phyloP scores from a whole-genome alignment of 2,797 vertebrate genomes.

The Paguma larvata region DNA sequence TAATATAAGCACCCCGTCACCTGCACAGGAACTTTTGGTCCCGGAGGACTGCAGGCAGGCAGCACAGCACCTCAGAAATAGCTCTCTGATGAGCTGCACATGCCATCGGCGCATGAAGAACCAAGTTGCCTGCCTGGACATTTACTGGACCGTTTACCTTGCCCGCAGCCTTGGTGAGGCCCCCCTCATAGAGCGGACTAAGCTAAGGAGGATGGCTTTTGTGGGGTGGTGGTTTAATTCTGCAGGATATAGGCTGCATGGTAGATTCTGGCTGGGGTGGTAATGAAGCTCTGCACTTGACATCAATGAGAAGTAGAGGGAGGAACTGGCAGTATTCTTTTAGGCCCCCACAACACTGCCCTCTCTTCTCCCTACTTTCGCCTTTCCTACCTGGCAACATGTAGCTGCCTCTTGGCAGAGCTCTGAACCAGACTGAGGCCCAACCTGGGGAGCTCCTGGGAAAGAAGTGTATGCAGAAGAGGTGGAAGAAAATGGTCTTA shows the following conservation, averaged over 20 bases:
- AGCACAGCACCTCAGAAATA: slow-evolving; percentile 90
- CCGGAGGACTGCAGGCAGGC: slow-evolving; percentile 91
- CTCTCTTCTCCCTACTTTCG: background rate
- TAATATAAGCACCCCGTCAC: slow-evolving; percentile 82
- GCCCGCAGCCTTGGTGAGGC: slow-evolving; percentile 91
- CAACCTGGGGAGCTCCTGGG: background rate
- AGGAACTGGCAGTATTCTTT: background rate
- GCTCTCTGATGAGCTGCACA: slow-evolving; percentile 92
- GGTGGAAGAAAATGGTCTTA: background rate
- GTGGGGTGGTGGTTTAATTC: background rate
- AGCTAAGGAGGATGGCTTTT: background rate
- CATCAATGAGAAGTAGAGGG: background rate
- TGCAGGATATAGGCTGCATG: background rate
- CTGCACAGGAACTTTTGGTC: slow-evolving; percentile 82
- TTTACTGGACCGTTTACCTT: slow-evolving; percentile 94
- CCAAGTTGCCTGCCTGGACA: slow-evolving; percentile 93
- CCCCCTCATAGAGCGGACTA: background rate
- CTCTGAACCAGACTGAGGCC: background rate
- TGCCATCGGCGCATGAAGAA: slow-evolving; percentile 93
- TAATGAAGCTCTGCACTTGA: slow-evolving; percentile 7
- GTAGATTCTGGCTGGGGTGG: background rate
- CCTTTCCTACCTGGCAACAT: background rate
- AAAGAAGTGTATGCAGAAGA: background rate
- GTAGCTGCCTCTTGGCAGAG: background rate
- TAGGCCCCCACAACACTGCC: background rate